Evolutionary conservation across 2,797 vertebrate species (phyloP).

Genomic region (Astyanax mexicanus): DNA sequence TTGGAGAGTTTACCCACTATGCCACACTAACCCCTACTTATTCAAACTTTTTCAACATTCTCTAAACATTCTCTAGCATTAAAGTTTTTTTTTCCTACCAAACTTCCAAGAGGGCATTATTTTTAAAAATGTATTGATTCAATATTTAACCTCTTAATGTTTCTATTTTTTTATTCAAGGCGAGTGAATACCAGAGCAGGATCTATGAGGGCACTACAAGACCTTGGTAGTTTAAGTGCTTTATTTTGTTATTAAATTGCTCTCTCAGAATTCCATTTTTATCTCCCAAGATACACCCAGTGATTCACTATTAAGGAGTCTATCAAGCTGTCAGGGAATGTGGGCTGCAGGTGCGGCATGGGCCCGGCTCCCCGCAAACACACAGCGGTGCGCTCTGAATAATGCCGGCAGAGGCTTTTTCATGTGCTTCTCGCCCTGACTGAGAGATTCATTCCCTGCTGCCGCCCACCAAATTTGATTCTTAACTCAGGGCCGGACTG

Average conservation of each 20-base stretch:
- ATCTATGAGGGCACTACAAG: constrained; percentile 68
- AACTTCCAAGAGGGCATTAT: too few relatives aligned
- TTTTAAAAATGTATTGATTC: neutral
- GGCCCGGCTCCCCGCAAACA: constrained; percentile 78
- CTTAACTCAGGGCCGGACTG: constrained; percentile 66
- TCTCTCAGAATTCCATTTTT: constrained; percentile 84
- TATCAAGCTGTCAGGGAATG: constrained; percentile 82
- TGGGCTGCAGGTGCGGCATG: constrained; percentile 72
- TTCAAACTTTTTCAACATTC: too few relatives aligned
- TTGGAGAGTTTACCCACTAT: too few relatives aligned
- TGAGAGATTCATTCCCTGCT: constrained; percentile 77
- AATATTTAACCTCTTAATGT: neutral
- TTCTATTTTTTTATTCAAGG: neutral
- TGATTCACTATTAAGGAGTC: constrained; percentile 84
- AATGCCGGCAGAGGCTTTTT: constrained; percentile 72
- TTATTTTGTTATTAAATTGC: constrained; percentile 83
- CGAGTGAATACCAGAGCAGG: neutral
- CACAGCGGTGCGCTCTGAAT: constrained; percentile 72
- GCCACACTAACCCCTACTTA: too few relatives aligned
- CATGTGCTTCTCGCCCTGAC: constrained; percentile 73
- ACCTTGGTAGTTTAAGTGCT: constrained; percentile 72
- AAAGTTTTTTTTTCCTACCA: too few relatives aligned
- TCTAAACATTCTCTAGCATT: too few relatives aligned
- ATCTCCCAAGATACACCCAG: constrained; percentile 80
- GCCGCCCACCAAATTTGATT: constrained; percentile 72